Evolutionary conservation across 2,113 vertebrate genomes (phyloP), one percentile per base, ranked within the genome.

Genomic region (Mionectes macconnelli): DNA sequence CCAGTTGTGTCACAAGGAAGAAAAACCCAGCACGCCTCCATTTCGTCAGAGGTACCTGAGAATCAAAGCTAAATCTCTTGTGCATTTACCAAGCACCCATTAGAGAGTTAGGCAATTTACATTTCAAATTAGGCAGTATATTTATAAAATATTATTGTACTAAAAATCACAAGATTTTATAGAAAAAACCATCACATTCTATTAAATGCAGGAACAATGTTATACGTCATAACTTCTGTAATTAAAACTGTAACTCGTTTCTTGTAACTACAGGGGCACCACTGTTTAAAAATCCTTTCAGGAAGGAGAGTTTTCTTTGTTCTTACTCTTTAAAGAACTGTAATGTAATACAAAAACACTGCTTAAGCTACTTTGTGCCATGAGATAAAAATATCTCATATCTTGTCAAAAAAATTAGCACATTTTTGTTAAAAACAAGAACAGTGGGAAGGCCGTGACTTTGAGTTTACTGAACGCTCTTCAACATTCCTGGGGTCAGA

Each of bases 41-140:
- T 39, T 87, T 93, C 30, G 4, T 93, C 91, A 92, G 91, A 96
- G 95, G 85, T 97, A 98, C 97, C 98, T 98, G 97, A 98, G 97
- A 97, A 97, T 97, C 93, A 84, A 93, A 94, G 84, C 90, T 97
- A 96, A 93, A 94, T 90, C 81, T 95, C 91, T 84, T 94, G 79
- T 94, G 94, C 93, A 94, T 96, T 94, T 96, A 87, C 86, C 90
- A 92, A 96, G 90, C 92, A 94, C 91, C 90, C 80, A 69, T 89
- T 75, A 94, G 60, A 95, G 87, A 96, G 80, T 86, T 90, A 92
- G 0, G 8, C 62, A 78, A 90, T 93, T 93, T 91, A 93, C 88
- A 93, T 81, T 90, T 96, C 78, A 90, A 90, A 94, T 83, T 89
- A 90, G 82, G 91, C 62, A 64, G 66, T 42, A 25, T 93, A 90